Conservation (phyloP, 2,888 invertebrate species). For the Ectobius pallidus region DNA sequence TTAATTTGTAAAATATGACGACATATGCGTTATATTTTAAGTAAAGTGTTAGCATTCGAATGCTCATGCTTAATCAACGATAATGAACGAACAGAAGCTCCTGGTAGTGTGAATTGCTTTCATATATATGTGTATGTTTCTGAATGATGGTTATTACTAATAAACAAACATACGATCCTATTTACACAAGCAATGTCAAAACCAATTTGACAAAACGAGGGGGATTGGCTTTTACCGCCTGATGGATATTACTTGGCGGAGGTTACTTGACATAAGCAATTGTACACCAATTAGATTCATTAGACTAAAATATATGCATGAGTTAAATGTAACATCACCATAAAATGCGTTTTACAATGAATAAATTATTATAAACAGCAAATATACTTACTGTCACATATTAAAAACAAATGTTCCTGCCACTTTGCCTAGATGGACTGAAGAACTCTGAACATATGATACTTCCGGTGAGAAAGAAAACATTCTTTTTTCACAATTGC, state of each 20-base stretch:
- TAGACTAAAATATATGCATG: not conserved
- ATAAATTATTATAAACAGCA: slow-evolving; percentile 9
- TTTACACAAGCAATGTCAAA: too few relatives aligned
- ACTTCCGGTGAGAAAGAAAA: slow-evolving; percentile 33
- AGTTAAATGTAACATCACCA: not conserved
- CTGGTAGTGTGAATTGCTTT: too few relatives aligned
- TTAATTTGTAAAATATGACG: too few relatives aligned
- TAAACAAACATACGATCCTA: too few relatives aligned
- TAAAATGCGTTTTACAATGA: not conserved
- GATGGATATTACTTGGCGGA: slow-evolving; percentile 5
- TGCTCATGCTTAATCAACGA: too few relatives aligned
- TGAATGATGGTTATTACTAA: too few relatives aligned
- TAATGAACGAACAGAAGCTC: too few relatives aligned
- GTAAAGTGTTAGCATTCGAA: too few relatives aligned
- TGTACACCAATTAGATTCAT: not conserved
- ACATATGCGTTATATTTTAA: too few relatives aligned
- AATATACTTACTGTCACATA: slow-evolving; percentile 52
- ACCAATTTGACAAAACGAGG: not conserved
- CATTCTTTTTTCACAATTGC: too few relatives aligned
- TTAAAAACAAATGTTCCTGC: slow-evolving; percentile 43
- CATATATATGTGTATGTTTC: too few relatives aligned
- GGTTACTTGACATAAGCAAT: slow-evolving; percentile 15
- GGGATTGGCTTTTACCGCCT: not conserved
- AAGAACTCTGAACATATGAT: slow-evolving; percentile 32
- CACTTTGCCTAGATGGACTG: slow-evolving; percentile 19